phyloP scores from a whole-genome alignment of 2,797 vertebrate species.

The Rallus crepitans region DNA sequence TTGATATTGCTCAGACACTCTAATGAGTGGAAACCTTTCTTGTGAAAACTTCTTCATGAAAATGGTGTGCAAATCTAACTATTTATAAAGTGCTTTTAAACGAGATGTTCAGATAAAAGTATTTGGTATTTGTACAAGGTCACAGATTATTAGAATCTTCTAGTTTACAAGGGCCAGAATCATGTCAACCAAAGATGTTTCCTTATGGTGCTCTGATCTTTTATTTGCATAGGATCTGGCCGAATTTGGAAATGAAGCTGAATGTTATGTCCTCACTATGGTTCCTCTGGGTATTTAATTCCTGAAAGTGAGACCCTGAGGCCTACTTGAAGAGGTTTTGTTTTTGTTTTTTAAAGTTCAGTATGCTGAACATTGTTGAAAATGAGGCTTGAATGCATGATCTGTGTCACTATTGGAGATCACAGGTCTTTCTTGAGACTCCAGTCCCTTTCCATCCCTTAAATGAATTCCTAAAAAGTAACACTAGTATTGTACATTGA shows the following conservation, averaged over 20 bases:
- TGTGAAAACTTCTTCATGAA: not conserved
- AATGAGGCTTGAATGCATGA: not conserved
- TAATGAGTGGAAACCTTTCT: not conserved
- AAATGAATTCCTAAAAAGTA: not conserved
- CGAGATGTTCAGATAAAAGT: not conserved
- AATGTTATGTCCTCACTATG: not conserved
- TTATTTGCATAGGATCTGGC: not conserved
- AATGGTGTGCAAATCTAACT: not conserved
- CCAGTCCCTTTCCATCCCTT: not conserved
- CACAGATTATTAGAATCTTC: not conserved
- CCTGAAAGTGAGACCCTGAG: not conserved
- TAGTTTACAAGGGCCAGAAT: not conserved
- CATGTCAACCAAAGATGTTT: not conserved
- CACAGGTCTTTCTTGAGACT: not conserved
- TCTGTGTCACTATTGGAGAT: not conserved
- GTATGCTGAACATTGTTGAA: not conserved
- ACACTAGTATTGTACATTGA: not conserved
- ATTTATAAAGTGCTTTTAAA: no score
- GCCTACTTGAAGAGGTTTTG: not conserved
- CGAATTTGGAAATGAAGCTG: not conserved
- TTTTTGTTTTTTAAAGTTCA: not conserved
- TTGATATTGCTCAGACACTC: fast-evolving
- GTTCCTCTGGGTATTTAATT: not conserved
- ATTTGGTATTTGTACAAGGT: not conserved
- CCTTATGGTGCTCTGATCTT: not conserved